Conservation (phyloP, 2,113 vertebrate species). For the Sebastes fasciatus region DNA sequence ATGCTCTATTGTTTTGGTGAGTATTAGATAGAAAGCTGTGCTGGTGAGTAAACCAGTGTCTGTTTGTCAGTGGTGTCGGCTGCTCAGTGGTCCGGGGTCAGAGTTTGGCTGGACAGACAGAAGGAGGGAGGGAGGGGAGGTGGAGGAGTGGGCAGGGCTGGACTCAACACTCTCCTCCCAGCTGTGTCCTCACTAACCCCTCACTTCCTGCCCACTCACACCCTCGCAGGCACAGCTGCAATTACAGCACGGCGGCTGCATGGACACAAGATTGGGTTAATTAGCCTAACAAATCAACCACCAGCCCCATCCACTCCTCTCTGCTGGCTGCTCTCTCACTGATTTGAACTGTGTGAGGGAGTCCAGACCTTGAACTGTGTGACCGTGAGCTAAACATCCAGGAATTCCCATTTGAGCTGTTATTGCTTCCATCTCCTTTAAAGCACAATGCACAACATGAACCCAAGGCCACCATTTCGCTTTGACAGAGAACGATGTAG, state of each 20-base stretch:
- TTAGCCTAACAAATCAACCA: constrained; percentile 42
- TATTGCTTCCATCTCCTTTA: constrained; percentile 61
- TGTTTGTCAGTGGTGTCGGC: constrained; percentile 46
- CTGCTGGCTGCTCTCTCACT: constrained; percentile 10
- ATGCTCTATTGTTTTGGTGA: not conserved
- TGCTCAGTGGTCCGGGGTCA: constrained; percentile 51
- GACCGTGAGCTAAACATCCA: constrained; percentile 66
- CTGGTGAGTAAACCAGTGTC: constrained; percentile 12
- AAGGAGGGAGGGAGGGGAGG: not conserved
- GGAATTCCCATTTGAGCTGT: constrained; percentile 56
- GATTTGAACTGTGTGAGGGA: constrained; percentile 39
- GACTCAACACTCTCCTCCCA: constrained; percentile 57
- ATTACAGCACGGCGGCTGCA: constrained; percentile 35
- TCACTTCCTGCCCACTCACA: constrained; percentile 72
- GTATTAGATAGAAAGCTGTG: not conserved
- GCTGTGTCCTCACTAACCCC: constrained; percentile 73
- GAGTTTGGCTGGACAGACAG: constrained; percentile 46
- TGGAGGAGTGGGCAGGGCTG: constrained; percentile 15
- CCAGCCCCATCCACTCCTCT: constrained; percentile 15
- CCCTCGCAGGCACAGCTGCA: constrained; percentile 64
- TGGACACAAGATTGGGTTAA: constrained; percentile 57
- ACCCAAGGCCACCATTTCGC: constrained; percentile 27
- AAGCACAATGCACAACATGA: constrained; percentile 48
- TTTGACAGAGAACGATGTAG: constrained; percentile 17
- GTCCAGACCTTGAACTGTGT: constrained; percentile 55